Evolutionary conservation across 2,797 vertebrate genomes (phyloP).

Genomic region (Taeniopygia guttata): DNA sequence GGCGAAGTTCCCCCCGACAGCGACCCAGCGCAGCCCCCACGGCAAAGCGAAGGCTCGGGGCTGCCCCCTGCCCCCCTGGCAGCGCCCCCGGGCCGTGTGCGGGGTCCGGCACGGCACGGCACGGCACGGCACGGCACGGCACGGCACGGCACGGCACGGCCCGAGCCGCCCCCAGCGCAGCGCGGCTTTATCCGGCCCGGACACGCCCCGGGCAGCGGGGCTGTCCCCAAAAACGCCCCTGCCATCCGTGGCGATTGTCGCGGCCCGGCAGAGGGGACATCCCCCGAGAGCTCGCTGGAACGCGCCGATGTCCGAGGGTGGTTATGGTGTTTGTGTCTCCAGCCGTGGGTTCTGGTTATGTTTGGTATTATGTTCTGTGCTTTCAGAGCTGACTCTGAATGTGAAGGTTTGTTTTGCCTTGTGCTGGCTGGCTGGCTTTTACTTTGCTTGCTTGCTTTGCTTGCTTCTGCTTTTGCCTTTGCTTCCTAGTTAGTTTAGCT

Average conservation of each 20-base stretch:
- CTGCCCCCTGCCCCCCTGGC: neutral
- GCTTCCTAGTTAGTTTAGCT: too few relatives aligned
- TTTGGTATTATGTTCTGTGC: too few relatives aligned
- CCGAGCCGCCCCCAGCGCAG: rapidly evolving
- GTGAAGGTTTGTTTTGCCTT: too few relatives aligned
- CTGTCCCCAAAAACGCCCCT: rapidly evolving
- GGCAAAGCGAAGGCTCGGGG: neutral
- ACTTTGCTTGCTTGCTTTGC: too few relatives aligned
- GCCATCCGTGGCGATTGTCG: rapidly evolving
- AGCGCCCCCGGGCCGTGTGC: neutral
- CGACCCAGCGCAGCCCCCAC: neutral
- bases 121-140: neutral
- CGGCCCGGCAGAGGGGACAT: rapidly evolving
- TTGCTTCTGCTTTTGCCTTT: too few relatives aligned
- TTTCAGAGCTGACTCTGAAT: too few relatives aligned
- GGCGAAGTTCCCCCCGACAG: rapidly evolving
- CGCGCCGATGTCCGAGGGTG: too few relatives aligned
- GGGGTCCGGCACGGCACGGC: neutral
- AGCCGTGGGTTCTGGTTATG: too few relatives aligned
- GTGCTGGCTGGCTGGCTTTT: too few relatives aligned
- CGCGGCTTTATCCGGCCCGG: neutral
- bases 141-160: neutral
- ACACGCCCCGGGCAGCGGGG: neutral
- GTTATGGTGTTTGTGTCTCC: too few relatives aligned
- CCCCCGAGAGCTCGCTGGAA: rapidly evolving